Percentiles rank a stretch among this genome's conserved stretches.
Conservation (phyloP, 2,797 vertebrate species). For the Anniella stebbinsi region DNA sequence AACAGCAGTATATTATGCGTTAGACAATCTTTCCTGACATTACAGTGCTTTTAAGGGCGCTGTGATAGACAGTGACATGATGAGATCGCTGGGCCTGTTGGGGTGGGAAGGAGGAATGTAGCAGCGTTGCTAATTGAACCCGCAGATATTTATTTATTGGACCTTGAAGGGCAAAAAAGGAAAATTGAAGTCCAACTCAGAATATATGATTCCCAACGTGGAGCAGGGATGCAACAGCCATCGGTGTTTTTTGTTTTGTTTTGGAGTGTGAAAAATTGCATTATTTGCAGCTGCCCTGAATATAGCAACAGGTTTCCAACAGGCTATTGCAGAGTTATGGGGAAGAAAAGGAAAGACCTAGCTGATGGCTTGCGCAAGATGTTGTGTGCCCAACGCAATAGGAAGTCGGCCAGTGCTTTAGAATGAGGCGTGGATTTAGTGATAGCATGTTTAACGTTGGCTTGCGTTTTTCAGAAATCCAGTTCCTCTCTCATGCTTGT, state of each 20-base stretch:
- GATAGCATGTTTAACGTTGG: not conserved
- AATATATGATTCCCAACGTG: too few species aligned
- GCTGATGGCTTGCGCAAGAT: not conserved
- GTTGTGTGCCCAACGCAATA: not conserved
- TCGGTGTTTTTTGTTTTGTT: not conserved
- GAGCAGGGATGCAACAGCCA: not conserved
- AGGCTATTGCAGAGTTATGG: not conserved
- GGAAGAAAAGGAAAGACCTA: too few species aligned
- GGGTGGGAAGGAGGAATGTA: not conserved
- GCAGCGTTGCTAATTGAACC: not conserved
- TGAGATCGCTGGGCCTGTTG: not conserved
- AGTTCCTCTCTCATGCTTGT: not conserved
- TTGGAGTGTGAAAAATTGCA: not conserved
- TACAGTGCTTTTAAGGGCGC: not conserved
- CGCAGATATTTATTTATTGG: not conserved
- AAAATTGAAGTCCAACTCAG: not conserved
- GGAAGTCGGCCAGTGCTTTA: not conserved
- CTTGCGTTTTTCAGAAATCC: not conserved
- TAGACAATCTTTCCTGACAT: not conserved
- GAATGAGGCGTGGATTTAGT: not conserved
- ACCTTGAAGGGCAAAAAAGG: not conserved
- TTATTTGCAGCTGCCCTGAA: not conserved
- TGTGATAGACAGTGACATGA: not conserved
- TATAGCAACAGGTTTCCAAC: not conserved
- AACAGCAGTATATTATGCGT: not conserved